Evolutionary conservation across 2,888 invertebrate genomes (phyloP).

Genomic region (Acronicta aceris): DNA sequence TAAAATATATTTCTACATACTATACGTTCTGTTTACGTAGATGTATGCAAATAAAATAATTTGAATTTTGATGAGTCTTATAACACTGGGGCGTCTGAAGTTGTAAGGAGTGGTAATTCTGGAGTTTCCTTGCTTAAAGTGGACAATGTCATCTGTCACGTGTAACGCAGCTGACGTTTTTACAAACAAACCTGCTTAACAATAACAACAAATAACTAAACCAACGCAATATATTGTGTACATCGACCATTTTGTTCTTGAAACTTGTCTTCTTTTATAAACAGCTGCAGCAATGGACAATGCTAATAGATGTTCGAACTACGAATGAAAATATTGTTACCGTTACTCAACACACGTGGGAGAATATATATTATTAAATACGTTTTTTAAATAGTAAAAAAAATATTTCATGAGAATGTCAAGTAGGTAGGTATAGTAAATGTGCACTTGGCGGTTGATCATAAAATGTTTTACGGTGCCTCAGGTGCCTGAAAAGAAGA

Average conservation of each 20-base stretch:
- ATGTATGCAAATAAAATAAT: no score
- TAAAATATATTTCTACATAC: no score
- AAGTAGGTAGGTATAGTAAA: no score
- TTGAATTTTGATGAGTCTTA: no score
- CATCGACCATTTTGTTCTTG: conserved; percentile 10
- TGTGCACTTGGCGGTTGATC: no score
- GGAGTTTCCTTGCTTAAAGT: not conserved
- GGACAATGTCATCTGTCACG: conserved; percentile 43
- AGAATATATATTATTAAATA: not conserved
- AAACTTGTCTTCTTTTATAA: no score
- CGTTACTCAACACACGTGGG: conserved; percentile 17
- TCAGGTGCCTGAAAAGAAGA: no score
- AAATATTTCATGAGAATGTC: not conserved
- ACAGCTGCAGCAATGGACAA: conserved; percentile 21
- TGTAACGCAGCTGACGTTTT: conserved; percentile 42
- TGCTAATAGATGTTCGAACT: not conserved
- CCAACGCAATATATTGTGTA: conserved; percentile 6
- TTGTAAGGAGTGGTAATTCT: conserved; percentile 15
- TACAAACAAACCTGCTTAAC: conserved; percentile 26
- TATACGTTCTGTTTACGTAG: no score
- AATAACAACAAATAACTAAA: no score
- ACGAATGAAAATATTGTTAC: conserved; percentile 12
- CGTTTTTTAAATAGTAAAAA: conserved; percentile 12
- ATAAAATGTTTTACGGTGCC: no score
- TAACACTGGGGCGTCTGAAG: no score